Base-by-base conservation (phyloP, 2,113 vertebrate genomes). In the Urocitellus parryii region DNA sequence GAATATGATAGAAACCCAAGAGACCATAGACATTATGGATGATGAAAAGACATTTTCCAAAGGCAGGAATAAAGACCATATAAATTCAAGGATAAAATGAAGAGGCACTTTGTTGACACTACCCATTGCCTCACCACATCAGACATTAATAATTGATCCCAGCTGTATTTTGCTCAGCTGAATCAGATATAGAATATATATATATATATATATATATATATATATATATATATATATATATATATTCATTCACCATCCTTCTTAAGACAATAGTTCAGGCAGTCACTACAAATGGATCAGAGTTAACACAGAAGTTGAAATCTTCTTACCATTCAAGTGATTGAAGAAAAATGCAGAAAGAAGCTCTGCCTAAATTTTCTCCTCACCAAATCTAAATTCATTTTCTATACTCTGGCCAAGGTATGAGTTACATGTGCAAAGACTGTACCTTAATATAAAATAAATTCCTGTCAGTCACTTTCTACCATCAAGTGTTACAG, bases 311-410 rank as follows among this genome's bases (percentile, higher is more conserved):
- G 68, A 9, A 92, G 63, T 73, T 72, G 14, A 83, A 84, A 68
- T 91, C 32, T 39, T 88, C 88, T 90, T 85, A 90, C 67, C 61
- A 73, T 4, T 27, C 48, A 89, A 42, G 18, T 37, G 27, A 82
- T 17, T n/a, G 22, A 4, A 83, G 34, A 96, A 22, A 94, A 61
- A 81, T 6, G 11, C 12, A 90, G 48, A 96, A 96, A 90, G 73
- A 79, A 88, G 3, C 22, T 86, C 39, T 88, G 67, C 4, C 51
- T 79, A 61, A 90, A 22, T 37, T 8, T n/a, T 3, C 27, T 76
- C 82, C 24, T 82, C 74, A 56, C n/a, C 65, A 83, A 73, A 89
- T 53, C 8, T 48, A 13, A 96, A 95, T 83, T 88, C 18, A 79
- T 9, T 58, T n/a, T 16, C 39, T 22, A 74, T 24, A 39, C 45